Percentiles rank a stretch among this genome's conserved stretches.
Conservation (phyloP, 1,140 invertebrate genomes). For the Atopsyche davidsoni region DNA sequence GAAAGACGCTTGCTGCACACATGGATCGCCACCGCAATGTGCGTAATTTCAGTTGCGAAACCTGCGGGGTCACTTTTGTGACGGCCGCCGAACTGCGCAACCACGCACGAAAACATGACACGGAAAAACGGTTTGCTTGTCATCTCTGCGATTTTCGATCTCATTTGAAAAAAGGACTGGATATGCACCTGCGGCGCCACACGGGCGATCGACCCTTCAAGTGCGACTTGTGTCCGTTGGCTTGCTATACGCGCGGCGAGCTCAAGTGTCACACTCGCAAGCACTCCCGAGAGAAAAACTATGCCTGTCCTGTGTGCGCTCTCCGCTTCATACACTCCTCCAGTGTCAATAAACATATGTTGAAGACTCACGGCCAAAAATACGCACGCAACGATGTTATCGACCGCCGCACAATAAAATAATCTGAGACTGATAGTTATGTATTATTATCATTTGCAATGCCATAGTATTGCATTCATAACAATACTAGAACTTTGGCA, state of each 20-base stretch:
- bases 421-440: no score
- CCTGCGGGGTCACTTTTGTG: slow-evolving; percentile 44
- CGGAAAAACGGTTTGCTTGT: slow-evolving; percentile 39
- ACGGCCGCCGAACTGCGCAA: slow-evolving; percentile 42
- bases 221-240: slow-evolving; percentile 39
- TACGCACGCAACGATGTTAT: slow-evolving; percentile 38
- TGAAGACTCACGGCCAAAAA: slow-evolving; percentile 38
- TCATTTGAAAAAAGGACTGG: slow-evolving; percentile 44
- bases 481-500: no score
- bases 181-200: slow-evolving; percentile 45
- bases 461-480: no score
- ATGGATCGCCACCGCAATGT: slow-evolving; percentile 45
- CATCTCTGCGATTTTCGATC: slow-evolving; percentile 46
- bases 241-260: slow-evolving; percentile 41
- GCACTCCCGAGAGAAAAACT: slow-evolving; percentile 53
- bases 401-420: slow-evolving; percentile 24
- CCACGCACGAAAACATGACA: slow-evolving; percentile 40
- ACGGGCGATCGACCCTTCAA: slow-evolving; percentile 42
- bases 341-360: slow-evolving; percentile 45
- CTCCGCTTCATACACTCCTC: slow-evolving; percentile 46
- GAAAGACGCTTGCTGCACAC: slow-evolving; percentile 39
- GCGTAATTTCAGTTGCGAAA: slow-evolving; percentile 44
- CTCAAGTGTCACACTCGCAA: slow-evolving; percentile 44
- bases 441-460: no score
- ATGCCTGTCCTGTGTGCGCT: slow-evolving; percentile 48